A percentile compares a stretch with the other conserved stretches of the same genome.
phyloP scores from a whole-genome alignment of 2,888 invertebrate genomes.

The Hetaerina titia region DNA sequence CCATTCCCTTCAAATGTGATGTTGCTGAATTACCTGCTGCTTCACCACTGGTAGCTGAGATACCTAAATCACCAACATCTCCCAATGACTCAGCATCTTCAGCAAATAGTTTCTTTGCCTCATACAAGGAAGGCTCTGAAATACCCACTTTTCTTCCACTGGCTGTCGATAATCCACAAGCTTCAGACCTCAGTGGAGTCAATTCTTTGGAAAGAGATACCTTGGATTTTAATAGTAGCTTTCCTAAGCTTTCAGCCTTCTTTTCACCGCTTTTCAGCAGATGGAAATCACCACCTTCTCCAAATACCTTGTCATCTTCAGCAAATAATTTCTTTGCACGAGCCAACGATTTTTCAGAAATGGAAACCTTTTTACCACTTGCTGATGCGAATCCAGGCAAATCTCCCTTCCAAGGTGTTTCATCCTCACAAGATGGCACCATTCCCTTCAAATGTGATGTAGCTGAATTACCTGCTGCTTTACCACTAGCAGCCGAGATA shows the following conservation, averaged over 20 bases:
- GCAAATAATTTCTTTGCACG: no score
- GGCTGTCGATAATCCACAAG: conserved; percentile 70
- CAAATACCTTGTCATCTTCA: no score
- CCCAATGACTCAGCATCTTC: conserved; percentile 56
- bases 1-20: background rate
- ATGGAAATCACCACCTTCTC: background rate
- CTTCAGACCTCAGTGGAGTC: no score
- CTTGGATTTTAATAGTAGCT: conserved; percentile 76
- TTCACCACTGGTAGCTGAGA: no score
- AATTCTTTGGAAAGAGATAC: conserved; percentile 68
- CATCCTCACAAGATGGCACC: background rate
- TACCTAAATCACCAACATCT: background rate
- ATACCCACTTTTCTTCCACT: conserved; percentile 71
- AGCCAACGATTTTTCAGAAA: conserved; percentile 77
- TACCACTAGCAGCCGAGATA: background rate
- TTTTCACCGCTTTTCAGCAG: conserved; percentile 70
- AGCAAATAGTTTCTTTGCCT: conserved; percentile 73
- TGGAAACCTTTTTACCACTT: conserved; percentile 73
- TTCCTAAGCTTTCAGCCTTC: no score
- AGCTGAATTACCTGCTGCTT: background rate
- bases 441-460: background rate
- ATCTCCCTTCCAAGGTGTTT: background rate
- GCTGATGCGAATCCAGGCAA: conserved; percentile 72
- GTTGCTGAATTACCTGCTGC: background rate
- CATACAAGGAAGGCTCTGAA: conserved; percentile 72